Percentiles rank a stretch among this genome's conserved stretches.
Conservation (phyloP, 2,888 invertebrate species). For the Ischnura elegans region DNA sequence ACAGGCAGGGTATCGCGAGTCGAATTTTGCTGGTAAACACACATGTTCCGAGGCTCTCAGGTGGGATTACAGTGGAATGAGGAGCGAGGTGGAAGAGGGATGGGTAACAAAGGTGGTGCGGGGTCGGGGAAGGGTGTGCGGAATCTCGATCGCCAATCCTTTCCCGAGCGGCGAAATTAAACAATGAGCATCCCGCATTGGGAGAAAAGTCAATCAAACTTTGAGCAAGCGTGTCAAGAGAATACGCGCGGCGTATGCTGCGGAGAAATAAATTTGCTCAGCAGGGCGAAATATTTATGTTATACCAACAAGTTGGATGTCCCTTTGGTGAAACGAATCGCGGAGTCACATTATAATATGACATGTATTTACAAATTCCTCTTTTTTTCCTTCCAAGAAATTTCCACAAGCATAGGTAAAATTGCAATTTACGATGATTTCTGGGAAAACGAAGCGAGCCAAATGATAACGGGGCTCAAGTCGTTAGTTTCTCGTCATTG, state of each 20-base stretch:
- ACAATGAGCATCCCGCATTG: background rate
- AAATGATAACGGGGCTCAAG: too few species aligned
- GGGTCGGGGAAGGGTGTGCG: background rate
- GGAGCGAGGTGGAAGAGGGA: background rate
- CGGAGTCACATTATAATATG: background rate
- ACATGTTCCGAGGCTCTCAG: too few species aligned
- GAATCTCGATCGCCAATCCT: background rate
- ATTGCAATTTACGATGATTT: too few species aligned
- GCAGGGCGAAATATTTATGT: background rate
- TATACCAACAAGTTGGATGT: background rate
- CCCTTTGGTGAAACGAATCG: background rate
- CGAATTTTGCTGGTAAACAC: too few species aligned
- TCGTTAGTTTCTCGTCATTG: too few species aligned
- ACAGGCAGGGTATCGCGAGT: too few species aligned
- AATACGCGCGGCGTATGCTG: background rate
- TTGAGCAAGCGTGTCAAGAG: background rate
- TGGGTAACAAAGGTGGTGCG: background rate
- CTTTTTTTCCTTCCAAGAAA: background rate
- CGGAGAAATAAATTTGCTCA: background rate
- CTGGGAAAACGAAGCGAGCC: too few species aligned
- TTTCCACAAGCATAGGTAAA: too few species aligned
- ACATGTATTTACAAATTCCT: background rate
- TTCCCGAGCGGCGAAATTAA: background rate
- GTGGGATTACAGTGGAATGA: background rate
- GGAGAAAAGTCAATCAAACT: background rate